Conservation (phyloP, 2,797 vertebrate genomes). For the Gallinago stenura region DNA sequence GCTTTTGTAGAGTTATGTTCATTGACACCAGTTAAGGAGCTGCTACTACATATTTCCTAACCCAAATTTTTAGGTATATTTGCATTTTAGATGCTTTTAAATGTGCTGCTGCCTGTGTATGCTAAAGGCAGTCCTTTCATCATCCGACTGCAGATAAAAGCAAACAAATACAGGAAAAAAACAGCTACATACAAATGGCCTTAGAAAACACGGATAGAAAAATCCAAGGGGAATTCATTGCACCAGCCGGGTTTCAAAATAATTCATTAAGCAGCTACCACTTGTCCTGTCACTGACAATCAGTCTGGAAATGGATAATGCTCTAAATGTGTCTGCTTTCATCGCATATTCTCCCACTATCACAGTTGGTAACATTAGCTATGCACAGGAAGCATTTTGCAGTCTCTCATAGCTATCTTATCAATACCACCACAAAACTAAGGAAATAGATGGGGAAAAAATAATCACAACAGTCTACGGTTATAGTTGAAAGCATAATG, state of each 20-base stretch:
- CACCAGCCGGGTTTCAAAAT: conserved; percentile 40
- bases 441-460: conserved; percentile 50
- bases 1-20: not conserved
- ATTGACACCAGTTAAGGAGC: not conserved
- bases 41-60: not conserved
- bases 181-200: not conserved
- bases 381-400: conserved; percentile 58
- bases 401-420: conserved; percentile 40
- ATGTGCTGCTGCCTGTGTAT: not conserved
- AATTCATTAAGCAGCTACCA: conserved; percentile 59
- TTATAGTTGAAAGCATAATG: conserved; percentile 52
- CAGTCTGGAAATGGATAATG: conserved; percentile 47
- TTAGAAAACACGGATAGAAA: conserved; percentile 20
- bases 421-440: conserved; percentile 57
- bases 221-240: not conserved
- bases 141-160: conserved; percentile 2
- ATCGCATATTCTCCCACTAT: conserved; percentile 16
- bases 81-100: conserved; percentile 28
- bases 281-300: conserved; percentile 56
- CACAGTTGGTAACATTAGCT: conserved; percentile 15
- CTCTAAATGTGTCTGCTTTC: conserved; percentile 61
- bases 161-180: conserved; percentile 17
- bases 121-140: conserved; percentile 36
- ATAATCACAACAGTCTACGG: not conserved
- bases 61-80: not conserved